Evolutionary conservation across 2,113 vertebrate genomes (phyloP).

Genomic region (Carollia perspicillata): DNA sequence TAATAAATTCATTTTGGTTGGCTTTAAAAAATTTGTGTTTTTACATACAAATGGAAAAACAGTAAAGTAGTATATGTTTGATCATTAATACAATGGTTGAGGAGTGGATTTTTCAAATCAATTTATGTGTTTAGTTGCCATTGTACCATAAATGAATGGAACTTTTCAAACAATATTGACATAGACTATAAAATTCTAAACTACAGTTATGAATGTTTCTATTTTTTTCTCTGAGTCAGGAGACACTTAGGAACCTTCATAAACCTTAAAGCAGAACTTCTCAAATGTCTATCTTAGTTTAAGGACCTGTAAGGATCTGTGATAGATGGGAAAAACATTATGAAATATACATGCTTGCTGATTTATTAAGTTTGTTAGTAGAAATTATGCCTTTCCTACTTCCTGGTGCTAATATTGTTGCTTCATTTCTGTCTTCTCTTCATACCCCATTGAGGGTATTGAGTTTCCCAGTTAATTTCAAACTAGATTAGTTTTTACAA

Average conservation of each 20-base stretch:
- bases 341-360: background rate
- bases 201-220: background rate
- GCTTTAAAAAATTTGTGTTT: conserved; percentile 18
- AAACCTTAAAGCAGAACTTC: background rate
- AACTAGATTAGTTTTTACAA: background rate
- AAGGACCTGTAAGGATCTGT: background rate
- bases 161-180: conserved; percentile 30
- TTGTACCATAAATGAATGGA: background rate
- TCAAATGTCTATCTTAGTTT: background rate
- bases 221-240: background rate
- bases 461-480: background rate
- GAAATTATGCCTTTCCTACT: background rate
- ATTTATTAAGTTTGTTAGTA: conserved; percentile 57
- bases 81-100: background rate
- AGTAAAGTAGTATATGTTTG: background rate
- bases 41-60: conserved; percentile 3
- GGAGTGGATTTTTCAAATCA: background rate
- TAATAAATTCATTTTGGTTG: background rate
- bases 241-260: background rate
- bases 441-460: background rate
- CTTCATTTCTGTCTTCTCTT: background rate
- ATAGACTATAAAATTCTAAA: background rate
- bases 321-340: background rate
- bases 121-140: background rate
- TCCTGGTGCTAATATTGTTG: background rate